Conservation (phyloP, 53 echinoderm and acorn worm genomes). For the Patiria pectinifera region DNA sequence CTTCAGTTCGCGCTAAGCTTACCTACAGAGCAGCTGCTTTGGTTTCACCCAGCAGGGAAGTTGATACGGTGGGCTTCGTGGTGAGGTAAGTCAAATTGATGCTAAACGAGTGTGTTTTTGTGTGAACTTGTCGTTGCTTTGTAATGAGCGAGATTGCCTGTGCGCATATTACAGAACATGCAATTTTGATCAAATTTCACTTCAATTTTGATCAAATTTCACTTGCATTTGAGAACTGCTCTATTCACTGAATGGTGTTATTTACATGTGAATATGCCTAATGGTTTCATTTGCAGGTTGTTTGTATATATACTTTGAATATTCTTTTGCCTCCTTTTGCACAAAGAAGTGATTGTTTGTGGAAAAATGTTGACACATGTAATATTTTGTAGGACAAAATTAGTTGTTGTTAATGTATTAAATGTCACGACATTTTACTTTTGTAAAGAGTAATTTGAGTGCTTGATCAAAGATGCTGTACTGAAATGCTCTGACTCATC, state of each 20-base stretch:
- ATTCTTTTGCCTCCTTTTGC: neutral
- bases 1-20: conserved; percentile 4
- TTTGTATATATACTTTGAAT: neutral
- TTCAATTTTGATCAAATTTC: neutral
- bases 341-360: neutral
- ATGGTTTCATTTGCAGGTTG: neutral
- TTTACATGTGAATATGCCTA: too few species aligned
- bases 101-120: neutral
- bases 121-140: neutral
- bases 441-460: too few species aligned
- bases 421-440: too few species aligned
- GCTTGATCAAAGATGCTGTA: too few species aligned
- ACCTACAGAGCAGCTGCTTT: neutral
- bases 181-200: too few species aligned
- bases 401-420: too few species aligned
- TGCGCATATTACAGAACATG: too few species aligned
- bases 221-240: neutral
- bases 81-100: neutral
- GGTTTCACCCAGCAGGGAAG: neutral
- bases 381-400: too few species aligned
- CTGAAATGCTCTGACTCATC: neutral
- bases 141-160: neutral
- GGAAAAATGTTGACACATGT: neutral
- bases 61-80: neutral
- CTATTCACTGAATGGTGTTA: too few species aligned